Evolutionary conservation across 2,888 invertebrate genomes (phyloP), one percentile per base, ranked within the genome.

Genomic region (Dryocosmus kuriphilus): DNA sequence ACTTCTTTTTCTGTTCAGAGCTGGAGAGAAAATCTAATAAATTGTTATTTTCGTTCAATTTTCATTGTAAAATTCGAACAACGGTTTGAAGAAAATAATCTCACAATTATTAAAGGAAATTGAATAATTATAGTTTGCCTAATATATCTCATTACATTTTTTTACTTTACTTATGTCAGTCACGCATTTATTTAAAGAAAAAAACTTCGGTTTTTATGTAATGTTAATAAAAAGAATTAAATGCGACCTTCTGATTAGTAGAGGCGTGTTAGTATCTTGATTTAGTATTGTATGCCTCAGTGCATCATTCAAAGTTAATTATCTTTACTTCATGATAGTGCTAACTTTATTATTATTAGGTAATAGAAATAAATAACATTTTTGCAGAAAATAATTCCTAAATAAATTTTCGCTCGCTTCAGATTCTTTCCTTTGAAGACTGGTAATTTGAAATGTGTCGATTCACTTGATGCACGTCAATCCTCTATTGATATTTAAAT

Each of bases 241-340:
- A 57, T 27, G 14, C 24, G 57, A 16, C 24, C 24, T 57, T 57
- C 24, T 57, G 0, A 24, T 51, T 51, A 51, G 38, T 38, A 38
- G 11, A 38, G 11, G n/a, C 51, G n/a, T 8, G 51, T 2, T 1
- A n/a, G 27, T 27, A 41, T 8, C 77, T 77, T 74, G 61, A 38
- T 79, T 62, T 41, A 67, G 30, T 73, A 38, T 65, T 30, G 46
- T n/a, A 78, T 80, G 46, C 14, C 67, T 46, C 9, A n/a, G 27
- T 67, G 9, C 27, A 19, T 46, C n/a, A 67, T 41, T 67, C n/a
- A 41, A 27, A 46, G 24, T 27, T 46, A 67, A 67, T 46, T 67
- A 67, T 67, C 19, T 27, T 46, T 27, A 46, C 67, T 67, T 46
- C 19, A 27, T 67, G 41, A 19, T 46, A 27, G 27, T 27, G 19